Base-by-base conservation (phyloP, 2,797 vertebrate genomes). In the Sarcoramphus papa region DNA sequence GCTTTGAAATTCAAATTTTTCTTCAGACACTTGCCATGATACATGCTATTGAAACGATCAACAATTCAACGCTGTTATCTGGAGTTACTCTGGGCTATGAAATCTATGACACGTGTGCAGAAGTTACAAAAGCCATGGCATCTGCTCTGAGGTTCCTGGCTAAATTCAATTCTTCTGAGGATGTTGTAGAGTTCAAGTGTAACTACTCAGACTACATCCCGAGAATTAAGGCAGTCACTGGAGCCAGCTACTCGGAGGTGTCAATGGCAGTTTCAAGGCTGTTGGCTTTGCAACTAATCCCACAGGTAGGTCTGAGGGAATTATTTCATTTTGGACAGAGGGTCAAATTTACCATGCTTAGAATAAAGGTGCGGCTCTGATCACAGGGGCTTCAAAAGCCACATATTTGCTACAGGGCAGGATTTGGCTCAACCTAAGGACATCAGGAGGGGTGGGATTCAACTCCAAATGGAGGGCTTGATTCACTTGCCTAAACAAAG, bases 41-140 rank as follows among this genome's bases (percentile, higher is more conserved):
- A 93, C 98, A 99, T 3, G 98, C 98, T 30, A 98, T 99, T n/a
- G 98, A 99, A 94, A 84, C 11, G 5, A 97, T 98, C 95, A 99
- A 99, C 95, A 98, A 97, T 74, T 99, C 98, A 10, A 98, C 98
- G 0, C 85, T 98, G 14, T 90, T 99, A 75, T 60, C 95, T 48
- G 97, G 97, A 82, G 74, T 98, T 81, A 98, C 97, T 89, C 98
- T 99, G 91, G 99, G 99, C 8, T 99, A 99, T 31, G 97, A 97
- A 90, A 98, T 99, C 95, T 97, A 98, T 5, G 99, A 99, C 95
- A 98, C 98, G 0, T 99, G 99, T 95, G 97, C 98, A 4, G 99
- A 99, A 73, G 98, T 99, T 54, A 99, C 98, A 79, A 98, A 97
- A 20, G 98, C 98, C 10, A 97, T 99, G 92, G 98, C 98, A 5